Evolutionary conservation across 1,140 invertebrate genomes (phyloP).

Genomic region (Drosophila fuyamai): DNA sequence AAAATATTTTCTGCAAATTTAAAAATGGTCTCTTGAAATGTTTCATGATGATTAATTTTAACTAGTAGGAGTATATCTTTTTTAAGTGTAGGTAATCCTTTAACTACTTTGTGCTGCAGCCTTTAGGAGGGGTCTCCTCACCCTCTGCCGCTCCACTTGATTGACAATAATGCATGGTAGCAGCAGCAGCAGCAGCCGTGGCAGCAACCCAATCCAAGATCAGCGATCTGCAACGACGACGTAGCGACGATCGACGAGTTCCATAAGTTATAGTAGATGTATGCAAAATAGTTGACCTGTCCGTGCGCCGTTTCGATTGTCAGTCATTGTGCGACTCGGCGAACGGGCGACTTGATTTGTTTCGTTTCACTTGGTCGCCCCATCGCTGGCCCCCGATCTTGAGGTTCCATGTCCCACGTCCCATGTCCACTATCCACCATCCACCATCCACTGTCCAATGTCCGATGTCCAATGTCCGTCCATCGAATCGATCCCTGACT

Average conservation of each 20-base stretch:
- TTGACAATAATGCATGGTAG: conserved; percentile 84
- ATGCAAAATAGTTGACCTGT: conserved; percentile 84
- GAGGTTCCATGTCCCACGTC: conserved; percentile 20
- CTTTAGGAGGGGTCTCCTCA: conserved; percentile 13
- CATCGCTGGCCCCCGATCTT: conserved; percentile 30
- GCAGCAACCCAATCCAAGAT: conserved; percentile 45
- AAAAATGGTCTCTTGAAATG: no score
- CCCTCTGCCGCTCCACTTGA: conserved; percentile 58
- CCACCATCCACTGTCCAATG: conserved; percentile 1
- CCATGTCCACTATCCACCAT: conserved; percentile 9
- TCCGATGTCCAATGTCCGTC: conserved; percentile 17
- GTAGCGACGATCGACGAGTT: conserved; percentile 55
- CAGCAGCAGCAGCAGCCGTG: conserved; percentile 50
- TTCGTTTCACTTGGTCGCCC: conserved; percentile 78
- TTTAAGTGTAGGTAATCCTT: conserved; percentile 69
- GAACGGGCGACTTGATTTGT: conserved; percentile 75
- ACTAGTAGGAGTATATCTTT: background rate
- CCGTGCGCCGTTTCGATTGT: conserved; percentile 78
- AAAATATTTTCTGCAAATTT: no score
- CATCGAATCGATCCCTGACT: conserved; percentile 51
- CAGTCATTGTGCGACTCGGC: conserved; percentile 75
- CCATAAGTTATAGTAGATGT: conserved; percentile 79
- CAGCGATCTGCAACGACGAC: conserved; percentile 54
- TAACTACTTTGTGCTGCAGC: conserved; percentile 58
- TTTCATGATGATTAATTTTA: background rate